Percentiles rank a stretch among this genome's conserved stretches.
Evolutionary conservation across 2,888 invertebrate species (phyloP).

Genomic region (Erynnis tages): DNA sequence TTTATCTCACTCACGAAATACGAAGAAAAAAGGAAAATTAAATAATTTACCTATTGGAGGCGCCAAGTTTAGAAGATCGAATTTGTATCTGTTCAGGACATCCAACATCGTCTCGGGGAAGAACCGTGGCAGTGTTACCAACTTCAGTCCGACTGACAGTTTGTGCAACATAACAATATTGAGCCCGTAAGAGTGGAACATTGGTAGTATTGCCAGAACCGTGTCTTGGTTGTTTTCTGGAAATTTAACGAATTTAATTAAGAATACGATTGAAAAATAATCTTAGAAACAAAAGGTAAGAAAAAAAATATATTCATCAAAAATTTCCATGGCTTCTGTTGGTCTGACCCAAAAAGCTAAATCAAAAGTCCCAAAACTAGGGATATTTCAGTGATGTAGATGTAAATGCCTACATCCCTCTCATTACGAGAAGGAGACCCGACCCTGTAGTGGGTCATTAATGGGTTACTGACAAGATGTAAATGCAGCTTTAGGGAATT

Average conservation of each 20-base stretch:
- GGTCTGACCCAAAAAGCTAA: too few relatives aligned
- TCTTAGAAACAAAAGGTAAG: too few relatives aligned
- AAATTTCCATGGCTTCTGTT: too few relatives aligned
- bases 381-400: too few relatives aligned
- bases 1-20: too few relatives aligned
- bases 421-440: too few relatives aligned
- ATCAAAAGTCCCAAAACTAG: too few relatives aligned
- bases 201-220: constrained; percentile 83
- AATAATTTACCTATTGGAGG: constrained; percentile 85
- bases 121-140: constrained; percentile 87
- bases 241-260: constrained; percentile 32
- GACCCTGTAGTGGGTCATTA: too few relatives aligned
- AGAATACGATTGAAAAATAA: neutral
- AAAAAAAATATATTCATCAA: neutral
- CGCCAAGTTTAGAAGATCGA: constrained; percentile 84
- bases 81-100: constrained; percentile 81
- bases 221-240: constrained; percentile 75
- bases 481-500: too few relatives aligned
- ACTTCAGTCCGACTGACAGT: constrained; percentile 80
- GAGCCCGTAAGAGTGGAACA: constrained; percentile 88
- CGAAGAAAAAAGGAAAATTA: too few relatives aligned
- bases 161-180: constrained; percentile 78
- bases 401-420: too few relatives aligned
- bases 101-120: constrained; percentile 85
- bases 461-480: too few relatives aligned